Evolutionary conservation across 2,888 invertebrate species (phyloP).

Genomic region (Nephrotoma flavescens): DNA sequence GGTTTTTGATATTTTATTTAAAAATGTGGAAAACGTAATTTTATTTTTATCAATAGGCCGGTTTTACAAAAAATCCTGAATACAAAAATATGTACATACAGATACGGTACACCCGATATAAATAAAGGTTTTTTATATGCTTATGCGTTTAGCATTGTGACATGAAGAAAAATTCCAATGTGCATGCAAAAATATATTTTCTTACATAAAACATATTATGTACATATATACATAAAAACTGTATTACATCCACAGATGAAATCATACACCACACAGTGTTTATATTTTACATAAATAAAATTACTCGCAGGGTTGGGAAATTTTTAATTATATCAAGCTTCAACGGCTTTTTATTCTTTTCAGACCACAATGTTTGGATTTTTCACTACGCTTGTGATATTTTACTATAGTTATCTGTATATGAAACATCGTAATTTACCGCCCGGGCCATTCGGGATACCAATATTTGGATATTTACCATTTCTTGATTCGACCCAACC

Average conservation of each 20-base stretch:
- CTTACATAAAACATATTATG: not conserved
- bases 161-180: not conserved
- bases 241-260: not conserved
- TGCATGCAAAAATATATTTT: not conserved
- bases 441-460: constrained; percentile 64
- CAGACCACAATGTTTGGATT: not conserved
- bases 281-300: not conserved
- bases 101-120: not conserved
- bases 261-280: not conserved
- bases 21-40: not conserved
- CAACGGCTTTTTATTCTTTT: not conserved
- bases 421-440: constrained; percentile 35
- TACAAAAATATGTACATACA: not conserved
- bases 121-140: not conserved
- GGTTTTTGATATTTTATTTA: not conserved
- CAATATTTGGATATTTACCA: constrained; percentile 64
- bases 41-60: not conserved
- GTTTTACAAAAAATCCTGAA: not conserved
- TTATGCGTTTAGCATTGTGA: not conserved
- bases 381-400: not conserved
- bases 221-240: not conserved
- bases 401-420: not conserved
- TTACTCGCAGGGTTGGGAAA: not conserved
- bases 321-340: not conserved
- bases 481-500: constrained; percentile 55